Base-by-base conservation (phyloP, 2,797 vertebrate genomes). In the Microcaecilia unicolor region DNA sequence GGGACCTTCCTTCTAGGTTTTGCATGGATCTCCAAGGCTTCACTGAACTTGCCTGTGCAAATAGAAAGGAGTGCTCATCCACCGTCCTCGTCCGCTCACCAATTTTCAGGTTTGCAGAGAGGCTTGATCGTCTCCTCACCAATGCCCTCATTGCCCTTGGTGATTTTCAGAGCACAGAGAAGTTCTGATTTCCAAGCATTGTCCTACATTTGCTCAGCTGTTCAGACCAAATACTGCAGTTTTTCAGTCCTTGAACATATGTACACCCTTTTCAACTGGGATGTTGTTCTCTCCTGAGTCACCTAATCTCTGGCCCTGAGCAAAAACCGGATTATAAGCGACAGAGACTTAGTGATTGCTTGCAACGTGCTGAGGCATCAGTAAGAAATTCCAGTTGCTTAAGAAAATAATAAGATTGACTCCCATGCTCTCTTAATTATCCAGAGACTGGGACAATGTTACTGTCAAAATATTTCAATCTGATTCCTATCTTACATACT, bases 21-120 rank as follows among this genome's bases (percentile, higher is more conserved):
- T 90, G 80, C 88, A 89, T 71, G 10, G 91, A 93, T 5, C 73
- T 83, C 90, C 90, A 92, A 4, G 63, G 64, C 74, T 85, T 92
- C 7, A 91, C 64, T 18, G 88, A 76, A 40, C 83, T 81, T 38
- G 83, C 84, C 53, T 90, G 84, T 0, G 83, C 82, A 48, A 92
- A 91, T 0, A 89, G 89, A 48, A 91, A 80, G 27, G 71, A 56
- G n/a, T 4, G 2, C 0, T 74, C 80, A 19, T 82, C 66, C 2
- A 84, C 74, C 6, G 3, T 83, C n/a, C 49, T 57, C 3, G 74
- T 51, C 17, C 9, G 29, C 1, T 67, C 25, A 3, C 89, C 81
- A 1, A 83, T 77, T 59, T 85, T 90, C 42, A 91, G 35, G 10
- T 69, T 84, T 4, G 78, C 71, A 1, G 85, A 89, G 28, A 90